phyloP scores from a whole-genome alignment of 2,113 vertebrate genomes.

The Nothobranchius kuhntae region DNA sequence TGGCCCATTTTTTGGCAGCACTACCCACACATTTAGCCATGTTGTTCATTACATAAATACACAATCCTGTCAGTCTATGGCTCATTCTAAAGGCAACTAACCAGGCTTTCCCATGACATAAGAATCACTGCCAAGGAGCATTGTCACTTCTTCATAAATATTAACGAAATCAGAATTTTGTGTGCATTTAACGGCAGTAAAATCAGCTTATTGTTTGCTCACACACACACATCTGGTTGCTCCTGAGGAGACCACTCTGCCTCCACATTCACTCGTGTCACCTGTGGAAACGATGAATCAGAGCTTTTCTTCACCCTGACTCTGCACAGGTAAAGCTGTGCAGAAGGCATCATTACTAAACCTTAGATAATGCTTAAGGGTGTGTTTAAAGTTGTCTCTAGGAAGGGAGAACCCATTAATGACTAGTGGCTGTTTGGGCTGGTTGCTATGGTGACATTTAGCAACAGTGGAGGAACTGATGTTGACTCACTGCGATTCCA shows the following conservation, averaged over 20 bases:
- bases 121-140: too few species aligned
- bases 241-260: not conserved
- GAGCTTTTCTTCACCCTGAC: not conserved
- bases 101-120: too few species aligned
- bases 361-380: not conserved
- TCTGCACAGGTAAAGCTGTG: not conserved
- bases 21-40: too few species aligned
- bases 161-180: not conserved
- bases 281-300: constrained; percentile 35
- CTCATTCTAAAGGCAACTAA: too few species aligned
- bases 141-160: too few species aligned
- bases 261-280: not conserved
- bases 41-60: too few species aligned
- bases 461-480: not conserved
- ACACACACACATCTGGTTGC: not conserved
- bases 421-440: constrained; percentile 7
- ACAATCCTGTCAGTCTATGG: too few species aligned
- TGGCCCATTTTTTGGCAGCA: too few species aligned
- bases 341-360: not conserved
- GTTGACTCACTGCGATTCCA: not conserved
- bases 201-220: not conserved
- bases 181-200: not conserved
- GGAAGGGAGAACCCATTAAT: not conserved
- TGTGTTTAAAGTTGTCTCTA: not conserved
- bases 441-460: constrained; percentile 9